Percentiles rank a stretch among this genome's conserved stretches.
These are phyloP conservation scores for Ageneiosus marmoratus DNA, from an alignment of 2,113 vertebrate species.

Conservation along the genomic window DNA sequence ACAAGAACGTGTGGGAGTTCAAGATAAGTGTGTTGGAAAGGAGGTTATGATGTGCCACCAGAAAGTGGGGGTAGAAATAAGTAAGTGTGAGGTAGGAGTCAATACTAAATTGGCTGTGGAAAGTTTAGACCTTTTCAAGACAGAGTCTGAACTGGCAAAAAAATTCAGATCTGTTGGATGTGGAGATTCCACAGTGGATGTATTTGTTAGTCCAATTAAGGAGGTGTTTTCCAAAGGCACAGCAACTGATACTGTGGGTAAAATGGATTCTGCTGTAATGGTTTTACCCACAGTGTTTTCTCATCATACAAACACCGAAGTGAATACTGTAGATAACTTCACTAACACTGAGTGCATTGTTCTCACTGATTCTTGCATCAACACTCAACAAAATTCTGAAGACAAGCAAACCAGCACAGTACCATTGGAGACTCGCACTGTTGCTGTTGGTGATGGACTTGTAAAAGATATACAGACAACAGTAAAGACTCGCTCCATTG, in stretches of 20 bases:
- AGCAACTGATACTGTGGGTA: conserved; percentile 68
- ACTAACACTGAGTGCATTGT: conserved; percentile 74
- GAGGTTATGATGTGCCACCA: conserved; percentile 64
- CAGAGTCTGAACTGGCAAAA: conserved; percentile 32
- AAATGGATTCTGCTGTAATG: conserved; percentile 75
- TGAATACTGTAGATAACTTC: conserved; percentile 66
- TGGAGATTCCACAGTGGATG: conserved; percentile 82
- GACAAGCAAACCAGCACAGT: conserved; percentile 85
- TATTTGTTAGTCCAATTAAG: conserved; percentile 69
- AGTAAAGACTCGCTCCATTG: conserved; percentile 81
- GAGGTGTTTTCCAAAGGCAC: conserved; percentile 67
- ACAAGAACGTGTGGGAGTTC: conserved; percentile 72
- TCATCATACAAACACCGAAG: conserved; percentile 76
- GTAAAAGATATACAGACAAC: conserved; percentile 78
- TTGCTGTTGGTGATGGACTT: conserved; percentile 87
- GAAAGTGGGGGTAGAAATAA: conserved; percentile 71
- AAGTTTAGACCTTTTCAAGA: conserved; percentile 47
- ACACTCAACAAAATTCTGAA: conserved; percentile 67
- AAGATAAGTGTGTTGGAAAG: conserved; percentile 71
- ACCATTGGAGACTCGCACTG: conserved; percentile 71
- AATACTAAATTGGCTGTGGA: conserved; percentile 77
- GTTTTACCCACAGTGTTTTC: conserved; percentile 70
- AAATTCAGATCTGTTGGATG: conserved; percentile 80
- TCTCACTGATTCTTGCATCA: conserved; percentile 76
- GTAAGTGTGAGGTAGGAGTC: conserved; percentile 72